phyloP scores from a whole-genome alignment of 2,113 vertebrate genomes.

The Macquaria ambigua region DNA sequence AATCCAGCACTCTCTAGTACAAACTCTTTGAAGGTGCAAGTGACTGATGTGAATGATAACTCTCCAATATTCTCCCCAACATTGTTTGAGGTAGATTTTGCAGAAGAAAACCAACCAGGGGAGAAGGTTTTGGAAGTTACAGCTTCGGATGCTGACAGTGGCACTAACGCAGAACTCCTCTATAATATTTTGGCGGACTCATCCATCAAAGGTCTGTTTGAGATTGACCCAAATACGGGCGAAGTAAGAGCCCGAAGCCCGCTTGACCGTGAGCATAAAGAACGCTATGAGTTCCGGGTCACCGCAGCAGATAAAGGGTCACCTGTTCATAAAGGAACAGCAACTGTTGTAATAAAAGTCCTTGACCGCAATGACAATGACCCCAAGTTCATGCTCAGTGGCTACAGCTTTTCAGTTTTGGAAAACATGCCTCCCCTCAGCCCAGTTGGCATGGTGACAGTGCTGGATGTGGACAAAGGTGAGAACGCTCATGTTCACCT shows the following conservation, averaged over 20 bases:
- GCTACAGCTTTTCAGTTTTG: slow-evolving; percentile 98
- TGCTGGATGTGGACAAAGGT: slow-evolving; percentile 95
- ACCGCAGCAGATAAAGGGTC: slow-evolving; percentile 95
- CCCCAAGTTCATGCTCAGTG: slow-evolving; percentile 98
- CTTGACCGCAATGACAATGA: slow-evolving; percentile 98
- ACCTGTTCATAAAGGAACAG: slow-evolving; percentile 94
- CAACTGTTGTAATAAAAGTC: slow-evolving; percentile 93
- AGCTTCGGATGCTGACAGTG: slow-evolving; percentile 94
- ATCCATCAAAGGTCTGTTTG: slow-evolving; percentile 91
- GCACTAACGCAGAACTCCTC: slow-evolving; percentile 93
- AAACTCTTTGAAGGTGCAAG: slow-evolving; percentile 97
- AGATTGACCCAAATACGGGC: slow-evolving; percentile 92
- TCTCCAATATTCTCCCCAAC: slow-evolving; percentile 94
- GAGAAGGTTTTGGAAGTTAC: slow-evolving; percentile 93
- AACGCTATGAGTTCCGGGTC: slow-evolving; percentile 94
- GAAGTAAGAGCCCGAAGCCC: slow-evolving; percentile 93
- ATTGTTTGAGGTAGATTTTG: slow-evolving; percentile 92
- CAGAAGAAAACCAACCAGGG: slow-evolving; percentile 93
- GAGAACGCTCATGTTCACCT: slow-evolving; percentile 94
- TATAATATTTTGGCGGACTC: slow-evolving; percentile 93
- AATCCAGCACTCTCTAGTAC: slow-evolving; percentile 98
- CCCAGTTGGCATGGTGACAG: slow-evolving; percentile 98
- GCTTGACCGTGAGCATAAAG: slow-evolving; percentile 94
- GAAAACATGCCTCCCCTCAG: slow-evolving; percentile 98
- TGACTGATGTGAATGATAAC: slow-evolving; percentile 96